Base-by-base conservation (phyloP, 2,888 invertebrate species). In the Drosophila demipolita region DNA sequence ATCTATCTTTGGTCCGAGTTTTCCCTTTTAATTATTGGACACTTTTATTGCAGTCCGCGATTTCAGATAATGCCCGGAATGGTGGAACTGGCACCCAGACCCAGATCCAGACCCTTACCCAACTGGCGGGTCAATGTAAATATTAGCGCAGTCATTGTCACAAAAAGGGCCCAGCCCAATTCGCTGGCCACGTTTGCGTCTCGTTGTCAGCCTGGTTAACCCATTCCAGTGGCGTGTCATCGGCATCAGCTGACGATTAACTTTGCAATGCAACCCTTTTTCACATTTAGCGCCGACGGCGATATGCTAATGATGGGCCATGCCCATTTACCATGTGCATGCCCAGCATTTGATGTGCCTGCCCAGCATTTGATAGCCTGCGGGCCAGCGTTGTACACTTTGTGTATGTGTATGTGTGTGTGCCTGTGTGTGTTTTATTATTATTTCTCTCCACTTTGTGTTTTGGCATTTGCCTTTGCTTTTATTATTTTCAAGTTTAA, bases 201-300 rank as follows among this genome's bases (percentile, higher is more conserved):
- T 52, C 35, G 17, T 36, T 60, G 54, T 20, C 35, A 57, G 20
- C 57, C 36, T 38, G 55, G 32, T 20, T 32, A 62, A 17, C 64
- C 15, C 80, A 64, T 68, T 5, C 58, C 73, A 45, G 20, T 50
- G 58, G 62, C 73, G 58, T 72, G 86, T 73, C 87, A 80, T 68
- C 82, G 75, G 80, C 86, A 90, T 90, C 90, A 88, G 90, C 78
- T 90, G 90, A 81, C 89, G 84, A 88, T 90, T 90, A 87, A 89
- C 90, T 88, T 74, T 73, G 73, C 77, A 77, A 62, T 69, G 80
- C 68, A 89, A 83, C 90, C 89, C 89, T 89, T 87, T 84, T 73
- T 33, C 26, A 20, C 23, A 20, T 45, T 20, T 76, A 63, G 75
- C 78, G 85, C 90, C 87, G 49, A 54, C 66, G 83, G 90, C 90